Conservation (phyloP, 1,140 invertebrate species). For the Battus philenor region DNA sequence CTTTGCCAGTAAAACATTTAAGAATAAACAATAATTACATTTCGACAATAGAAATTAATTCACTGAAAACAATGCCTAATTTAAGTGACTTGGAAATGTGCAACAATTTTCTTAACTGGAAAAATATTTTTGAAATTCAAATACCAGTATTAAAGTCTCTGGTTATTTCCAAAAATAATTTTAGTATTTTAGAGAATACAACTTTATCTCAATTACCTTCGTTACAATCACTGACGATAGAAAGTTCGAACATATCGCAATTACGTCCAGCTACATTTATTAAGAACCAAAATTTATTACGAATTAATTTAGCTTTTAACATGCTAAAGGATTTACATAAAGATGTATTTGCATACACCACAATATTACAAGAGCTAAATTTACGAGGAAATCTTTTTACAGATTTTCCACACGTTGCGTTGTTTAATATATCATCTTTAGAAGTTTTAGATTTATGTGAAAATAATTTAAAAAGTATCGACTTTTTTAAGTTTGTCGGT, state of each 20-base stretch:
- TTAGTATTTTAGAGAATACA: conserved; percentile 80
- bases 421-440: conserved; percentile 83
- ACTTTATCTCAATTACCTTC: conserved; percentile 85
- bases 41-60: conserved; percentile 75
- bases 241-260: conserved; percentile 80
- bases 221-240: conserved; percentile 82
- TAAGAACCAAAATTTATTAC: conserved; percentile 84
- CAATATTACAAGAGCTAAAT: conserved; percentile 85
- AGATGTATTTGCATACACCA: conserved; percentile 81
- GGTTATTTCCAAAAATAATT: conserved; percentile 86
- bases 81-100: conserved; percentile 79
- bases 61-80: conserved; percentile 77
- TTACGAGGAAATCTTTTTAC: conserved; percentile 84
- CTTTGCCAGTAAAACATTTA: conserved; percentile 78
- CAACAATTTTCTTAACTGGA: conserved; percentile 76
- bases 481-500: conserved; percentile 85
- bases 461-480: conserved; percentile 84
- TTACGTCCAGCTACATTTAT: conserved; percentile 83
- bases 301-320: conserved; percentile 85
- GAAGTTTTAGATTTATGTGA: conserved; percentile 83
- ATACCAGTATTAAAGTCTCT: conserved; percentile 77
- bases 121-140: conserved; percentile 61
- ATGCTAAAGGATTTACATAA: conserved; percentile 79
- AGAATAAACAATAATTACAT: conserved; percentile 78
- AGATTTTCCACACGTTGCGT: conserved; percentile 85